Percentiles rank a stretch among this genome's conserved stretches.
Evolutionary conservation across 2,888 invertebrate genomes (phyloP).

Genomic region (Xanthostigma xanthostigma): DNA sequence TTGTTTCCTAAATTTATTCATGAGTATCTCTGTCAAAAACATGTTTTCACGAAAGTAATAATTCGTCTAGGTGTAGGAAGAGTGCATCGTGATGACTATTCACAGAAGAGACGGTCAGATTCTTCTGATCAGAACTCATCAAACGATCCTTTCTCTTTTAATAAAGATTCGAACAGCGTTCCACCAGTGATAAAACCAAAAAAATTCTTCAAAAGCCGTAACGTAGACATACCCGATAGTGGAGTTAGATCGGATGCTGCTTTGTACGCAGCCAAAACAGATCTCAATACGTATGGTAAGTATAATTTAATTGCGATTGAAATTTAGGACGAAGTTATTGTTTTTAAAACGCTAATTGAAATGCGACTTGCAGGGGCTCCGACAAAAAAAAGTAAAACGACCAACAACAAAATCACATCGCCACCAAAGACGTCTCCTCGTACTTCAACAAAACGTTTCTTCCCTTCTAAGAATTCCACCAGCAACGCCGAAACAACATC

Average conservation of each 20-base stretch:
- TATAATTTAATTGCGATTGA: too few species aligned
- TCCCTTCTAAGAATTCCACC: constrained; percentile 21
- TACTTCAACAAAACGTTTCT: constrained; percentile 22
- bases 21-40: neutral
- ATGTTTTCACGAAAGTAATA: neutral
- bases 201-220: constrained; percentile 81
- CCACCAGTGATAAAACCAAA: constrained; percentile 56
- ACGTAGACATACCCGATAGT: constrained; percentile 42
- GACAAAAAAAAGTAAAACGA: constrained; percentile 23
- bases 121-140: constrained; percentile 13
- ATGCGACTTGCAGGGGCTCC: too few species aligned
- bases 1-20: too few species aligned
- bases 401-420: constrained; percentile 24
- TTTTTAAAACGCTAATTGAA: too few species aligned
- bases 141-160: constrained; percentile 28
- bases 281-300: constrained; percentile 6
- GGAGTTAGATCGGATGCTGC: constrained; percentile 19
- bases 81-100: constrained; percentile 6
- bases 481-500: constrained; percentile 1
- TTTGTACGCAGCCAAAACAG: constrained; percentile 17
- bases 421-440: constrained; percentile 16
- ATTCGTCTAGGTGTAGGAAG: constrained; percentile 3
- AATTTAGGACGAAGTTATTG: too few species aligned
- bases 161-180: constrained; percentile 23
- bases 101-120: constrained; percentile 6